Evolutionary conservation across 1,140 invertebrate species (phyloP), one percentile per base, ranked within the genome.

Genomic region (Theocolax elegans): DNA sequence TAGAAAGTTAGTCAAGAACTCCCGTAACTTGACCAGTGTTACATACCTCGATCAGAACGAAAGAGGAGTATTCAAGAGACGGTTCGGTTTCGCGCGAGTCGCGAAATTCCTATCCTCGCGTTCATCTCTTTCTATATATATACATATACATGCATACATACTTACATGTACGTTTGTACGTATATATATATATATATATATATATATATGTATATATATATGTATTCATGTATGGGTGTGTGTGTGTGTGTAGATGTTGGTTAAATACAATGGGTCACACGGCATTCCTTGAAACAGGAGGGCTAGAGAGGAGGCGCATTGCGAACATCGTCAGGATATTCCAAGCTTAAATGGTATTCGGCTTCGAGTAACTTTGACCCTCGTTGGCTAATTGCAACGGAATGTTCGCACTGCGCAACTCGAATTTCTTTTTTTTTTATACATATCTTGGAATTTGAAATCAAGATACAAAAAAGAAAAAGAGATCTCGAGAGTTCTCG

Each of bases 201-300:
- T 58, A 48, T 21, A 23, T 23, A 25, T 44, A 44, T 44, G 42
- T 44, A 15, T 53, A 49, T 44, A 44, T 13, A 54, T 15, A 4
- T 9, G 42, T 42, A 59, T 13, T 21, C 23, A 23, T 49, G 23
- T n/a, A 21, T 21, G 31, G n/a, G n/a, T n/a, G 31, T 6, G n/a
- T 8, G 23, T 23, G 12, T 3, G 29, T 8, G n/a, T 40, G 15
- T 31, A n/a, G 31, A 35, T 35, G 4, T 35, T 35, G 15, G 27
- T 29, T 48, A 67, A 40, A 27, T 46, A 58, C 40, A 58, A 42
- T 35, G 40, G 35, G 38, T 67, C 42, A 51, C 46, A 31, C 21
- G 29, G 44, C 29, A 59, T 67, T 59, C 44, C 54, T 60, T 60
- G 25, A 53, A 53, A 49, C 0, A 17, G 42, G 42, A 15, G 42